Evolutionary conservation across 2,888 invertebrate genomes (phyloP), one percentile per base, ranked within the genome.

Genomic region (Epinotia brunnichana): DNA sequence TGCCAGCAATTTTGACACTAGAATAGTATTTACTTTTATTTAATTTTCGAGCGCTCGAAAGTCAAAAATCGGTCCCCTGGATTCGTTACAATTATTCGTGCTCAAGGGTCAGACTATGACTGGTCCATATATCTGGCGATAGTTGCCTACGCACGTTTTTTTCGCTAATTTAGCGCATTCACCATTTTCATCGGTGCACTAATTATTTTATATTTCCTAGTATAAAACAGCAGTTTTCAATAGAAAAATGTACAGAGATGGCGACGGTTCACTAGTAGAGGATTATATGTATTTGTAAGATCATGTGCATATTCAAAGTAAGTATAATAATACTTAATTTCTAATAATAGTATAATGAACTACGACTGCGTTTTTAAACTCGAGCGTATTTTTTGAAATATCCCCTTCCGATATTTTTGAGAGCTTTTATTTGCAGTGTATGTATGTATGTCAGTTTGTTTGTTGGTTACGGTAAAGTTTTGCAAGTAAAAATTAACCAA

Each of bases 201-300:
- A 63, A 72, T 72, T 72, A 72, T 62, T 59, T 56, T 39, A 48
- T 17, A 72, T 72, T 44, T 9, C 17, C 35, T 17, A 10, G 35
- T 72, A 72, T 72, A 72, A 17, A 72, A 72, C 17, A n/a, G n/a
- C 48, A 21, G 17, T 39, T 54, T 15, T 5, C 10, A 13, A n/a
- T 21, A 10, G 10, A 48, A 44, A 13, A 24, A n/a, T 11, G 39
- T 17, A 10, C 56, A 72, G 39, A 66, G 5, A 70, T 72, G 72
- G 72, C 61, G 61, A 53, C 29, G 17, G 29, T 48, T 15, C 29
- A 9, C 10, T 35, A 19, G 11, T 62, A 19, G 24, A 24, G 4
- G n/a, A 57, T 56, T 70, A 54, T 24, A 19, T 54, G 39, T 48
- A 7, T 29, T n/a, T 61, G 2, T 41, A 24, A 10, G 21, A 56